Conservation (phyloP, 2,888 invertebrate genomes). For the Rotaria macrura region DNA sequence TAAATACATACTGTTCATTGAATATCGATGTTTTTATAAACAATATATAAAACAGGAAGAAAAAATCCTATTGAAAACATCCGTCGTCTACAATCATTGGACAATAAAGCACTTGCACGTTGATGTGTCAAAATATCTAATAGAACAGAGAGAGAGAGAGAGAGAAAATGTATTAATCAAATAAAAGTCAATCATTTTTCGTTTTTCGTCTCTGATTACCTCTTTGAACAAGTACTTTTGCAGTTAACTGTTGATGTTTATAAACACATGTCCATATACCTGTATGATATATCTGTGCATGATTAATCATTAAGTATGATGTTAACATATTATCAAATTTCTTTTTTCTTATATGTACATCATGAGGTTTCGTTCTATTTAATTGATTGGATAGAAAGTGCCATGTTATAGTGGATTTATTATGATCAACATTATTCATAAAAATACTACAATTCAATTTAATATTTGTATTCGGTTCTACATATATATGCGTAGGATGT, state of each 20-base stretch:
- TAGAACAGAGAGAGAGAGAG: neutral
- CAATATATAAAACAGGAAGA: neutral
- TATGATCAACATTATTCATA: neutral
- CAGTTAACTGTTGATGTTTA: neutral
- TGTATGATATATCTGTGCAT: neutral
- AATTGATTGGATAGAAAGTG: neutral
- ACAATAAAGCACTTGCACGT: neutral
- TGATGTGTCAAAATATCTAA: neutral
- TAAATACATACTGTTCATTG: neutral
- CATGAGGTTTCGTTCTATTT: neutral
- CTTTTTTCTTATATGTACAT: neutral
- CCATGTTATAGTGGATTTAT: neutral
- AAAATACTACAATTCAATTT: neutral
- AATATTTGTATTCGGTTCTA: neutral
- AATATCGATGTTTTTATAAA: neutral
- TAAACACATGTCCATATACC: neutral
- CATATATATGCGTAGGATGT: neutral
- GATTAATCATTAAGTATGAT: neutral
- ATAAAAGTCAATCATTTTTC: neutral
- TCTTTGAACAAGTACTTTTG: neutral
- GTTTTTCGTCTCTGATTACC: neutral
- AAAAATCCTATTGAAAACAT: neutral
- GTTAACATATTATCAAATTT: neutral
- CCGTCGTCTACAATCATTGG: neutral
- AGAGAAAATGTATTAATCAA: neutral